Base-by-base conservation (phyloP, 2,113 vertebrate genomes). In the Petroica traversi region DNA sequence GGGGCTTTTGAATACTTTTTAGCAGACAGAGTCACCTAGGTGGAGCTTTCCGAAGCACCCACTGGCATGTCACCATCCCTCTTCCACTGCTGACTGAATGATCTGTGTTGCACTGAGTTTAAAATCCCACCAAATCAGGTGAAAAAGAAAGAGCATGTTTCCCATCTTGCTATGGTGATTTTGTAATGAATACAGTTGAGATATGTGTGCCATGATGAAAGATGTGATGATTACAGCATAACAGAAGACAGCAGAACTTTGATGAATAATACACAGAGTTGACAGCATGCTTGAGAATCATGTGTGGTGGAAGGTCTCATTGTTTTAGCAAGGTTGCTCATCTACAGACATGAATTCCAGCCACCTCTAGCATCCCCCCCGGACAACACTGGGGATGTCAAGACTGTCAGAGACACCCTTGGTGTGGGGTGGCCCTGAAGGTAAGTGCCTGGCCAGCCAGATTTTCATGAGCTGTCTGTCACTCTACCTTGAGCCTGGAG, bases 1-100 rank as follows among this genome's bases (percentile, higher is more conserved):
- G 87, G 64, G 61, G 55, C 28, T 96, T 95, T 88, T 88, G 80
- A 91, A 95, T 80, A 85, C 77, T 83, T 93, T 93, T 93, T 92
- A 94, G 80, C 62, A 86, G 89, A 91, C 40, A 63, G 72, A 94
- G 82, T 91, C 89, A 94, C 88, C 82, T 92, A 72, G 45, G 69
- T 11, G 79, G 96, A 89, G 90, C 36, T 92, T 89, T 93, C 89
- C 80, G 79, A 79, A 93, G 73, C 74, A 63, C 29, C 9, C 54
- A 77, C 16, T 92, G 85, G 85, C 86, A 26, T 6, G 17, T 73
- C 0, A 2, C 88, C 85, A 55, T 81, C 48, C 43, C 11, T 75
- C 72, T 83, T 67, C 82, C 29, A 18, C 64, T 78, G 38, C 61
- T 86, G 79, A 16, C 57, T 83, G 6, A 83, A 77, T 52, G 78